phyloP scores from a whole-genome alignment of 2,797 vertebrate species.

The Margarornis squamiger region DNA sequence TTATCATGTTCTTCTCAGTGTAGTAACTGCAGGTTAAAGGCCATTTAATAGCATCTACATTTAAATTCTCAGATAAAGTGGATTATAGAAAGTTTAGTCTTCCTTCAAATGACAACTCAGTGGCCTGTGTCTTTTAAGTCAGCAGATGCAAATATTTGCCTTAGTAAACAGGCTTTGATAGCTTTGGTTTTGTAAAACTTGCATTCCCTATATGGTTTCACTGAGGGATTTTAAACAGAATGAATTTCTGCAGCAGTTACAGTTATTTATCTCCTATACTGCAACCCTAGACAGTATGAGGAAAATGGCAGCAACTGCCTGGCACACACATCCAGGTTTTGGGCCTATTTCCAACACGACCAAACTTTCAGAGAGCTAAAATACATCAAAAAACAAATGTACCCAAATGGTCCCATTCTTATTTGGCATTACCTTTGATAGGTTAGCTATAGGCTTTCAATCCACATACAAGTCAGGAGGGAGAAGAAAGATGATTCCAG shows the following conservation, averaged over 20 bases:
- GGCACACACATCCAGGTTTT: background rate
- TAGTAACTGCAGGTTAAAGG: background rate
- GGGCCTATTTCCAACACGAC: background rate
- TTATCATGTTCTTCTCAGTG: background rate
- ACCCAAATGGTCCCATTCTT: background rate
- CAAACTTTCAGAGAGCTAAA: background rate
- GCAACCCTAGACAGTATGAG: background rate
- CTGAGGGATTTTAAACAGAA: background rate
- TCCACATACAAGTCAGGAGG: background rate
- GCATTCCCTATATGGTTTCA: background rate
- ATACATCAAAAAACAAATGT: too few species aligned
- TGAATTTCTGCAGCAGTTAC: background rate
- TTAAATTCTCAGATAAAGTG: constrained; percentile 18
- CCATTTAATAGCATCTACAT: background rate
- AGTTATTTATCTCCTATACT: background rate
- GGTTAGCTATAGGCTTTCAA: background rate
- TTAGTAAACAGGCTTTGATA: background rate
- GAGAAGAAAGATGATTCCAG: background rate
- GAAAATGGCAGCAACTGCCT: background rate
- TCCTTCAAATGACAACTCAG: background rate
- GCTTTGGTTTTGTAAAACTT: background rate
- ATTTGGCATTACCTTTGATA: background rate
- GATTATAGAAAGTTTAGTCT: background rate
- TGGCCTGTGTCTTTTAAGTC: background rate
- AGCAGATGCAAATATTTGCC: background rate